phyloP scores from a whole-genome alignment of 1,140 invertebrate genomes.

The Drosophila aff. region DNA sequence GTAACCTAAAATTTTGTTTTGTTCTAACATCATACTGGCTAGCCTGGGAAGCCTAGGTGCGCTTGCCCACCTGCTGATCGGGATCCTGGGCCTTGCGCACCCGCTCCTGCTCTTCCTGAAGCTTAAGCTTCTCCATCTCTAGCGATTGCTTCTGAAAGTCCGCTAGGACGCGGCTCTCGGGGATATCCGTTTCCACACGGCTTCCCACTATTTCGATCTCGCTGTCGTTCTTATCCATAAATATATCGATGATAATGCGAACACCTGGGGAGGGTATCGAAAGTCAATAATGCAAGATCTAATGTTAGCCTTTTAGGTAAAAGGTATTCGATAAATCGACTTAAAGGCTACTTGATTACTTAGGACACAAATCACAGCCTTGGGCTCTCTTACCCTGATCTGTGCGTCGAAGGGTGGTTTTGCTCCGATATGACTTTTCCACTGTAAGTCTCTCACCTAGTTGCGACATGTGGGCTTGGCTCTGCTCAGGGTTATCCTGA shows the following conservation, averaged over 20 bases:
- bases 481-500: slow-evolving; percentile 24
- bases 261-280: slow-evolving; percentile 48
- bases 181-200: slow-evolving; percentile 78
- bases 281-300: not conserved
- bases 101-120: not conserved
- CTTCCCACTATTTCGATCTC: slow-evolving; percentile 67
- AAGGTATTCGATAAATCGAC: not conserved
- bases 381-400: slow-evolving; percentile 39
- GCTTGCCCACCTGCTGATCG: not conserved
- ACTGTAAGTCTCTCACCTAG: slow-evolving; percentile 12
- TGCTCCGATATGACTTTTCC: slow-evolving; percentile 65
- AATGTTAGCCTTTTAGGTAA: not conserved
- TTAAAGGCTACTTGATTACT: too few relatives aligned
- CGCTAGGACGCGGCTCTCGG: slow-evolving; percentile 70
- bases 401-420: slow-evolving; percentile 69
- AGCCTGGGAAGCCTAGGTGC: slow-evolving; percentile 10
- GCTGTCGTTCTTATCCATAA: slow-evolving; percentile 63
- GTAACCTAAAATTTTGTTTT: slow-evolving; percentile 49
- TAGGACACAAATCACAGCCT: not conserved
- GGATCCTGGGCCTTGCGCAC: not conserved
- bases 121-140: slow-evolving; percentile 32
- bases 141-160: slow-evolving; percentile 70
- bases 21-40: slow-evolving; percentile 10
- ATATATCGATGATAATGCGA: slow-evolving; percentile 78
- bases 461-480: slow-evolving; percentile 19